Conservation (phyloP, 1,140 invertebrate species). For the Anastrepha ludens region DNA sequence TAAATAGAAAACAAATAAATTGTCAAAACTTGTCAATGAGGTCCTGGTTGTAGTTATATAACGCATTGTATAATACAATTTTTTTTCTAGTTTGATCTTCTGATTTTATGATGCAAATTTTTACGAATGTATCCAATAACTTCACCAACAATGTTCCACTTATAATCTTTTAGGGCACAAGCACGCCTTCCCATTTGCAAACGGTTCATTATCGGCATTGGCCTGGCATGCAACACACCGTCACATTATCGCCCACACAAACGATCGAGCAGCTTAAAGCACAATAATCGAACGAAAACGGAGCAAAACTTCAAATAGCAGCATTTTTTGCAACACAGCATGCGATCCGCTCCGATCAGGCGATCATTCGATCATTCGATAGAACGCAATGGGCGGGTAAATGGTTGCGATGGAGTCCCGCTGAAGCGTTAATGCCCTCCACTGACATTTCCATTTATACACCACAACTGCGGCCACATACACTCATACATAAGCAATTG, state of each 20-base stretch:
- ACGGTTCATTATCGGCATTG: conserved; percentile 4
- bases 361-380: conserved; percentile 17
- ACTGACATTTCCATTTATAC: conserved; percentile 27
- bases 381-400: conserved; percentile 28
- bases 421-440: conserved; percentile 49
- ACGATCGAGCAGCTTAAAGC: background rate
- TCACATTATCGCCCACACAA: background rate
- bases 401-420: conserved; percentile 10
- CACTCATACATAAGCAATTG: background rate
- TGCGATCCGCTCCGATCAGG: background rate
- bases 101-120: background rate
- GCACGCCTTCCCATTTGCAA: background rate
- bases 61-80: too few relatives aligned
- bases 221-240: background rate
- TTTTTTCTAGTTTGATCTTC: too few relatives aligned
- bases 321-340: conserved; percentile 42
- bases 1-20: too few relatives aligned
- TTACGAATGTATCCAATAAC: background rate
- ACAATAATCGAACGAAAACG: conserved; percentile 15
- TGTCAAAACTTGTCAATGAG: too few relatives aligned
- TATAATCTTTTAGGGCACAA: background rate
- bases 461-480: background rate
- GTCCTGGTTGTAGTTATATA: too few relatives aligned
- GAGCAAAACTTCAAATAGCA: conserved; percentile 17
- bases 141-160: background rate